Conservation (phyloP, 2,113 vertebrate species). For the Myotis brandtii region DNA sequence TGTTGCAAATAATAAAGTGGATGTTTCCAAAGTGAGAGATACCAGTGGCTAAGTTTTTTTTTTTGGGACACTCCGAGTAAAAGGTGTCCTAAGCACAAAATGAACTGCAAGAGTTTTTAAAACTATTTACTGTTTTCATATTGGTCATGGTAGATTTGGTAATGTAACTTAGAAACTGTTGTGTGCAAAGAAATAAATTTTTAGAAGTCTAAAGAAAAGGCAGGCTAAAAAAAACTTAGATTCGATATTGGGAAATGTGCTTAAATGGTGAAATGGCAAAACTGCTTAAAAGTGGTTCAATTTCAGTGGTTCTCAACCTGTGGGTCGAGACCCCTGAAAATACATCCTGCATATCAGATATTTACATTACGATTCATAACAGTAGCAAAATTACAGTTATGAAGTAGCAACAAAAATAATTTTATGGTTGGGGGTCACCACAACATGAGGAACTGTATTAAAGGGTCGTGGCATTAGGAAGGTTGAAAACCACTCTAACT, state of each 20-base stretch:
- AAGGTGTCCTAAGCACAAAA: background rate
- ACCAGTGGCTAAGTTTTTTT: background rate
- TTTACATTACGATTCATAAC: no score
- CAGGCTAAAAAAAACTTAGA: background rate
- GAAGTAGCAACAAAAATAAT: no score
- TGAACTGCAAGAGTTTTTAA: background rate
- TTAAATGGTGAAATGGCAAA: background rate
- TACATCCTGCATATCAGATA: no score
- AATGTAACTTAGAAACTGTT: background rate
- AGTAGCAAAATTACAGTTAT: no score
- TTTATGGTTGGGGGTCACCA: no score
- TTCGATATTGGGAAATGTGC: background rate
- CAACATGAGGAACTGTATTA: no score
- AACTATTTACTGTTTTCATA: background rate
- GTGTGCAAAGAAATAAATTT: background rate
- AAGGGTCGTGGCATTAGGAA: no score
- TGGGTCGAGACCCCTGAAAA: no score
- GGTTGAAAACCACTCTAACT: background rate
- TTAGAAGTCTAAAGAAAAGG: background rate
- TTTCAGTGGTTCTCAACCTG: background rate
- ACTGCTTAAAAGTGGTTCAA: background rate
- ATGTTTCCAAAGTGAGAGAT: background rate
- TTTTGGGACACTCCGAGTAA: background rate
- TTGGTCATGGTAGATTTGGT: background rate
- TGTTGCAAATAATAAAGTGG: background rate